These are phyloP conservation scores for Cacatua alba DNA, from an alignment of 2,113 vertebrate genomes.

Conservation along the genomic window DNA sequence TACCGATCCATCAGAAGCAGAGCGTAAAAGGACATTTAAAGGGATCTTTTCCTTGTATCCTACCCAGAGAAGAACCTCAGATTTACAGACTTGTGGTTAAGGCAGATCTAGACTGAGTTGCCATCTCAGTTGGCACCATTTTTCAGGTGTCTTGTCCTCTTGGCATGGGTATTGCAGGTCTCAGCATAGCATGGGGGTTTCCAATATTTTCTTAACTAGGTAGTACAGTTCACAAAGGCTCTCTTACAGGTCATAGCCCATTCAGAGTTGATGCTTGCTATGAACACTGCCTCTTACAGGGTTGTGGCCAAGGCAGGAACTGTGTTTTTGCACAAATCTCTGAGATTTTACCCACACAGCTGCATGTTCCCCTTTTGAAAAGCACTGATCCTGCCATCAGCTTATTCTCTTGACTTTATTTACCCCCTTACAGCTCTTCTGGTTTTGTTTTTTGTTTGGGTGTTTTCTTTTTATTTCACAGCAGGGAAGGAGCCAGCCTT, in stretches of 20 bases:
- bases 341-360: not conserved
- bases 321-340: not conserved
- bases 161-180: not conserved
- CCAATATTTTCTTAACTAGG: not conserved
- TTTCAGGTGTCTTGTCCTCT: not conserved
- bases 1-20: not conserved
- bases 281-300: not conserved
- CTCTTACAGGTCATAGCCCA: not conserved
- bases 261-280: not conserved
- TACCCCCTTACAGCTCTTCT: not conserved
- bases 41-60: not conserved
- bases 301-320: not conserved
- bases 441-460: not conserved
- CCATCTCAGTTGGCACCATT: not conserved
- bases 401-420: not conserved
- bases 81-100: conserved; percentile 26
- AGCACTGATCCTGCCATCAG: not conserved
- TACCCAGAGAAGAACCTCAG: not conserved
- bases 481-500: not conserved
- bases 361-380: not conserved
- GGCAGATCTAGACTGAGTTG: not conserved
- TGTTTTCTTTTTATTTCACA: not conserved
- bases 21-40: conserved; percentile 6
- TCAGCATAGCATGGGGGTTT: not conserved
- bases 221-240: not conserved